Conservation (phyloP, 2,888 invertebrate genomes). For the Mactromeris polynyma region DNA sequence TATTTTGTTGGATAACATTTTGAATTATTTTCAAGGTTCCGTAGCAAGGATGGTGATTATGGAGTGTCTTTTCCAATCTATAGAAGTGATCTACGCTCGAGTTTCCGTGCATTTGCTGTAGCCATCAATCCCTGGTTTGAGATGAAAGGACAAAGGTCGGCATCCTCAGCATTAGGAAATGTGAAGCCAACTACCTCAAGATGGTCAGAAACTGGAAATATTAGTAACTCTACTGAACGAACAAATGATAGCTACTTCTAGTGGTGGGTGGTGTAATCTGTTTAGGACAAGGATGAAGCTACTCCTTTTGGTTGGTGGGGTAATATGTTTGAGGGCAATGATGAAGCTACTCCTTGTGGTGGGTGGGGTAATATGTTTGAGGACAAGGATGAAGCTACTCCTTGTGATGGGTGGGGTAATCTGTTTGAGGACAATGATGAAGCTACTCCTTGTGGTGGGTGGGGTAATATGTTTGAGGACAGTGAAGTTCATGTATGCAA, state of each 20-base stretch:
- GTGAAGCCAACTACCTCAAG: not conserved
- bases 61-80: conserved; percentile 49
- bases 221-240: conserved; percentile 26
- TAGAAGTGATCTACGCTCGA: conserved; percentile 57
- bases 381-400: not conserved
- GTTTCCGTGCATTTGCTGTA: conserved; percentile 63
- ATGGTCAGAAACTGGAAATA: not conserved
- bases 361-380: not conserved
- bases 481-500: too few relatives aligned
- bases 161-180: conserved; percentile 20
- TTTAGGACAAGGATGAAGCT: not conserved
- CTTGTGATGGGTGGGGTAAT: not conserved
- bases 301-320: not conserved
- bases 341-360: not conserved
- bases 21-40: not conserved
- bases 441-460: not conserved
- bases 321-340: not conserved
- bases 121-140: conserved; percentile 61
- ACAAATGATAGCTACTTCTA: conserved; percentile 34
- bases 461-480: not conserved
- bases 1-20: too few relatives aligned
- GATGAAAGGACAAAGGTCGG: conserved; percentile 37
- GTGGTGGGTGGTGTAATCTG: not conserved
- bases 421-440: not conserved
- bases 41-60: conserved; percentile 39